Evolutionary conservation across 2,113 vertebrate species (phyloP), one percentile per base, ranked within the genome.

Genomic region (Etheostoma spectabile): DNA sequence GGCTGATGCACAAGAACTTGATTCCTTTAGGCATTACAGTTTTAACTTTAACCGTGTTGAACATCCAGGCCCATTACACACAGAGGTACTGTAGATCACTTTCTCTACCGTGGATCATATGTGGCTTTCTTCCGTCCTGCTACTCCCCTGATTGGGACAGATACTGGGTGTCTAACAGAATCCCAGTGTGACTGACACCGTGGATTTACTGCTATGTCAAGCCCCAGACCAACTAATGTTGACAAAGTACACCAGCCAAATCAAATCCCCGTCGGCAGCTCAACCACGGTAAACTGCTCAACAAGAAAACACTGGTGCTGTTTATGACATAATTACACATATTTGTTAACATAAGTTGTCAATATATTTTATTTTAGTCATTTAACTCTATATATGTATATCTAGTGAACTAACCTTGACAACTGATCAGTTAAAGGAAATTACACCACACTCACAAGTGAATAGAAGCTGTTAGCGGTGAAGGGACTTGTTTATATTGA

Each of bases 231-330:
- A 22, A 61, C 92, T 92, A 79, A 90, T 80, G 92, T 93, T 96
- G 96, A 96, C 95, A 96, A 94, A 49, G 74, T 91, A 94, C 91
- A 95, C 94, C 92, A 93, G 92, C 95, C 96, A 96, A 79, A 93
- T 86, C 89, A 91, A 91, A 95, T 95, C 94, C 93, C 61, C 30
- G 16, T 93, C 73, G 65, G 77, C 22, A 68, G 65, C 24, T 85
- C 21, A 73, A 86, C 87, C 70, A 90, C 90, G 74, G 87, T 92
- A 94, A 94, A 56, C 3, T 76, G 64, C 19, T 45, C 22, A 61
- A 86, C 30, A 48, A 59, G 22, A 45, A 13, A 27, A 64, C 56
- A 60, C n/a, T 19, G n/a, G 24, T 24, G 56, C 30, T 59, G 21
- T 60, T 70, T 27, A 53, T 65, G 15, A 18, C 33, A 80, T 51